Evolutionary conservation across 2,797 vertebrate genomes (phyloP).

Genomic region (Delichon dasypus): DNA sequence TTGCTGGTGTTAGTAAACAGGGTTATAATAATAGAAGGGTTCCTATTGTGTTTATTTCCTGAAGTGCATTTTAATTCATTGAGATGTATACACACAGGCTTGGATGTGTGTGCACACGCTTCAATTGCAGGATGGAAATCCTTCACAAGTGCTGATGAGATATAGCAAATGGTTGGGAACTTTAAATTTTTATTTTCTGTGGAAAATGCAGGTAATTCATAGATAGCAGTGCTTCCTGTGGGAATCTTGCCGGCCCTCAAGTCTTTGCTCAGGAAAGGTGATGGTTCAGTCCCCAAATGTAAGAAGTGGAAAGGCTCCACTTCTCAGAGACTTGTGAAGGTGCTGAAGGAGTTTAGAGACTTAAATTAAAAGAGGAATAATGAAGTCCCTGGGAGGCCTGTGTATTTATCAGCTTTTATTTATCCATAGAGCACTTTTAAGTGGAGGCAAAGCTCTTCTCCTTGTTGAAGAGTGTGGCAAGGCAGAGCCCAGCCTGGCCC

Average conservation of each 20-base stretch:
- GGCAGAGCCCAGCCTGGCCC: neutral
- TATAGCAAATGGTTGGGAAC: neutral
- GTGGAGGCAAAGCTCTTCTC: neutral
- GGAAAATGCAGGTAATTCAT: neutral
- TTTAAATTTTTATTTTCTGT: neutral
- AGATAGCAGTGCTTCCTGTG: neutral
- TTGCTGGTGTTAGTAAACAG: slow-evolving; percentile 63
- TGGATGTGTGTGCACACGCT: neutral
- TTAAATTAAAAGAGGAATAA: neutral
- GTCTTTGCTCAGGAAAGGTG: neutral
- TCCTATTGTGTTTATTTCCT: slow-evolving; percentile 71
- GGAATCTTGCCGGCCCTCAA: neutral
- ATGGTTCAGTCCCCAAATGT: neutral
- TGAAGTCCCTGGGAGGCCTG: neutral
- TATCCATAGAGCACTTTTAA: neutral
- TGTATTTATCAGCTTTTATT: neutral
- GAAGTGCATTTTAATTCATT: slow-evolving; percentile 54
- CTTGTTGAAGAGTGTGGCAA: neutral
- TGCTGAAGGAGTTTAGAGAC: neutral
- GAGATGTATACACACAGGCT: neutral
- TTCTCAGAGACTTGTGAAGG: neutral
- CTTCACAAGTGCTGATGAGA: neutral
- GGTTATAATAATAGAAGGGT: slow-evolving; percentile 50
- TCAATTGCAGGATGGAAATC: neutral
- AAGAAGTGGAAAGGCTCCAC: neutral